Base-by-base conservation (phyloP, 1,140 invertebrate species). In the Drosophila elegans region DNA sequence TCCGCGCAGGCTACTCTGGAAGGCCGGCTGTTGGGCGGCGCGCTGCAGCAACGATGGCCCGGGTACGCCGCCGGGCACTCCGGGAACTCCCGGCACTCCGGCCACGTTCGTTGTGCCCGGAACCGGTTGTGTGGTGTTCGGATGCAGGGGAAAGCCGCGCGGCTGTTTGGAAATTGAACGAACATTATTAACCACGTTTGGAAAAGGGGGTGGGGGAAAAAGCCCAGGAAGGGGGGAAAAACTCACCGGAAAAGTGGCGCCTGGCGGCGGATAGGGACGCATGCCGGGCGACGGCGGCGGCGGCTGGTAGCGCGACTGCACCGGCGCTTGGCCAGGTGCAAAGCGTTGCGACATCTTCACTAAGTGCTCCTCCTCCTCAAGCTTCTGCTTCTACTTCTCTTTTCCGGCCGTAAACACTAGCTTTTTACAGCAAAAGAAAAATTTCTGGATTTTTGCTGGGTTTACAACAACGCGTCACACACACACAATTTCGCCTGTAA, bases 271-370 rank as follows among this genome's bases (percentile, higher is more conserved):
- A 68, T 92, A 92, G 36, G 91, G 80, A 72, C 91, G 91, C 90
- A 92, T 92, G 54, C 82, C 89, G 32, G 91, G 78, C 4, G 91
- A 61, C 66, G 89, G 84, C 7, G 88, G 91, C n/a, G 91, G 91
- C 11, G 91, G 78, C 48, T 90, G 91, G 29, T 92, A 92, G 39
- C 90, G 83, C 53, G 86, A 84, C 55, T 91, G 88, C 64, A 91
- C 91, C 52, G 91, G 88, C 74, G 91, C 91, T 74, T 89, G 88
- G 68, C 84, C 91, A 64, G 91, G 88, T 62, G 88, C 79, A 84
- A 92, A 92, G 44, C 91, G 82, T 91, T 92, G 91, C 41, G 91
- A 91, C 91, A 92, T 92, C 16, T 76, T 86, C 32, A 59, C 34
- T 68, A 53, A 16, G 12, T 34, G 16, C 9, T 21, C 36, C 60